Percentiles rank a stretch among this genome's conserved stretches.
Evolutionary conservation across 2,888 invertebrate species (phyloP).

Genomic region (Euzophera pinguis): DNA sequence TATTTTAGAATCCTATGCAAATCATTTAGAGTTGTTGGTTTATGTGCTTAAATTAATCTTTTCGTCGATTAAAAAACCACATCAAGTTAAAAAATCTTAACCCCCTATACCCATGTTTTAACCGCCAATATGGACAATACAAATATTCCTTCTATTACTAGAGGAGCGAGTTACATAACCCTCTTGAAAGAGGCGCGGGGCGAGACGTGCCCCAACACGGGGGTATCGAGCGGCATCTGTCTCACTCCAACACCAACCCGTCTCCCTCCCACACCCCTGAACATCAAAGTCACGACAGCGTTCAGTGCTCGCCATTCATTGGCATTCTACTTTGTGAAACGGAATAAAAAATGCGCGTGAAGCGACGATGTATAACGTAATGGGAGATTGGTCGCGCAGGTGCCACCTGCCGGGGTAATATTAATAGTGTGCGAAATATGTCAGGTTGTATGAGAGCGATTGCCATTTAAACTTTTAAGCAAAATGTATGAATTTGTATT

Average conservation of each 20-base stretch:
- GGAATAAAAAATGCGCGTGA: slow-evolving; percentile 34
- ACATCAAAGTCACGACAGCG: slow-evolving; percentile 30
- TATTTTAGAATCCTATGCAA: too few species aligned
- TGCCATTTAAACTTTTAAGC: too few species aligned
- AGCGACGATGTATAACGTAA: slow-evolving; percentile 36
- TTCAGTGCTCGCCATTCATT: slow-evolving; percentile 41
- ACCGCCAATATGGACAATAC: slow-evolving; percentile 45
- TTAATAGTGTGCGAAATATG: slow-evolving; percentile 23
- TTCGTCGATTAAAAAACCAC: too few species aligned
- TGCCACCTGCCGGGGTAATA: slow-evolving; percentile 24
- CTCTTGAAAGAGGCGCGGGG: slow-evolving; percentile 32
- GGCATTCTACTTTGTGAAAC: slow-evolving; percentile 31
- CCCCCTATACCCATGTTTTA: slow-evolving; percentile 23
- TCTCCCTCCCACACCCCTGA: slow-evolving; percentile 29
- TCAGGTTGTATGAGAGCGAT: not conserved
- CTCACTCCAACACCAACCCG: slow-evolving; percentile 32
- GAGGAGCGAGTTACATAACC: slow-evolving; percentile 48
- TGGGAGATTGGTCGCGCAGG: slow-evolving; percentile 31
- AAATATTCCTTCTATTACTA: slow-evolving; percentile 43
- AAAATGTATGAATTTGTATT: too few species aligned
- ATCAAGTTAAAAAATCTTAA: too few species aligned
- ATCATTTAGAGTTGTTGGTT: too few species aligned
- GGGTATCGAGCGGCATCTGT: slow-evolving; percentile 54
- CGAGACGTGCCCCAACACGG: slow-evolving; percentile 45
- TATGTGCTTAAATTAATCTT: too few species aligned